A percentile compares a stretch with the other conserved stretches of the same genome.
These are phyloP conservation scores for Aythya baeri DNA, from an alignment of 2,113 vertebrate species.

Conservation along the genomic window DNA sequence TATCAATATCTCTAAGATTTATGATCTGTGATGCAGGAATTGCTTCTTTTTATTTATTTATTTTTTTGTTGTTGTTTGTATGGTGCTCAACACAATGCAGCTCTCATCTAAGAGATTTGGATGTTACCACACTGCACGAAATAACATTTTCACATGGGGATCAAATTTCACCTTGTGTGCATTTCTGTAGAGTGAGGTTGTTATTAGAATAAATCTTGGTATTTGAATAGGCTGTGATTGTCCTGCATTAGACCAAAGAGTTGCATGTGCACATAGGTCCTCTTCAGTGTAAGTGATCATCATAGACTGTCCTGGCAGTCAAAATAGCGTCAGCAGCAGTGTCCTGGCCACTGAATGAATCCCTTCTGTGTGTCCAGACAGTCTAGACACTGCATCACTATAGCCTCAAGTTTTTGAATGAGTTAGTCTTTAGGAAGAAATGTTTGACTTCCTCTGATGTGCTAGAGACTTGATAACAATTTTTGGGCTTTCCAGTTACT, in stretches of 20 bases:
- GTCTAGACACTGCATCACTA: fast-evolving
- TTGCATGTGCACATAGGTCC: neutral
- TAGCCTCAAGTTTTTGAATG: neutral
- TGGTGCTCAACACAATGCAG: neutral
- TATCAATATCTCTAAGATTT: neutral
- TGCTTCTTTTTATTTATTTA: neutral
- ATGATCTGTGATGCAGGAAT: neutral
- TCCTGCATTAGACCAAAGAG: neutral
- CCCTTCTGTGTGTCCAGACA: neutral
- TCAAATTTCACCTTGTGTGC: conserved; percentile 1
- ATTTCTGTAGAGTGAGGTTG: neutral
- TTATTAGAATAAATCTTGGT: neutral
- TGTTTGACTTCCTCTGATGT: neutral
- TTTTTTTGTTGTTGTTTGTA: neutral
- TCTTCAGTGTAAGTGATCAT: neutral
- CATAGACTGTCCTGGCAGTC: neutral
- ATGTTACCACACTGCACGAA: neutral
- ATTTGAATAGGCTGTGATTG: neutral
- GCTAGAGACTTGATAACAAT: neutral
- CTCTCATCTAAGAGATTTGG: neutral
- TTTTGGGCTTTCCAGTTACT: neutral
- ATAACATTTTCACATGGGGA: conserved; percentile 13
- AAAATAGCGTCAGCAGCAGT: neutral
- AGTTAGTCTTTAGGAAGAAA: neutral
- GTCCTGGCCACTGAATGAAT: neutral